These are phyloP conservation scores for Habrosyne pyritoides DNA, from an alignment of 2,888 invertebrate genomes.

Conservation along the genomic window DNA sequence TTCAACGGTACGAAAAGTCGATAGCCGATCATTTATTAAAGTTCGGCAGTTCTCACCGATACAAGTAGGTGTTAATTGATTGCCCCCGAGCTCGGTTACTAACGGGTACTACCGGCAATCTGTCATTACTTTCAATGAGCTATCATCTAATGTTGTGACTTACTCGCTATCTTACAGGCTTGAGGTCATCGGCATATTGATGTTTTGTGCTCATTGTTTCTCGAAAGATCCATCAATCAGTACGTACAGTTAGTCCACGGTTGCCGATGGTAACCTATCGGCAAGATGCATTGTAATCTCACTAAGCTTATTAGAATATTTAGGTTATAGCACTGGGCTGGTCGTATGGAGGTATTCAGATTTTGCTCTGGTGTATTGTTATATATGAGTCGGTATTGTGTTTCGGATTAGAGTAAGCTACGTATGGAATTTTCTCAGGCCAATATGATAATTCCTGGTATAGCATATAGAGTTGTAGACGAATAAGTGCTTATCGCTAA, in stretches of 20 bases:
- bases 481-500: too few relatives aligned
- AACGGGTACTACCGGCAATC: slow-evolving; percentile 42
- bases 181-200: slow-evolving; percentile 62
- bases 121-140: slow-evolving; percentile 53
- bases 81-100: slow-evolving; percentile 34
- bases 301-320: slow-evolving; percentile 51
- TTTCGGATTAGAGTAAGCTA: slow-evolving; percentile 6
- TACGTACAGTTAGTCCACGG: slow-evolving; percentile 52
- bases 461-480: slow-evolving; percentile 4
- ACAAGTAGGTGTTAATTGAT: slow-evolving; percentile 62
- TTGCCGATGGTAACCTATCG: slow-evolving; percentile 37
- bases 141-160: slow-evolving; percentile 66
- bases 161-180: slow-evolving; percentile 51
- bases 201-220: slow-evolving; percentile 67
- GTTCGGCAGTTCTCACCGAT: slow-evolving; percentile 15
- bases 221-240: slow-evolving; percentile 72
- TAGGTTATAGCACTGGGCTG: slow-evolving; percentile 29
- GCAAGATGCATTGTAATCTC: slow-evolving; percentile 40
- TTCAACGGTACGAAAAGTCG: neutral
- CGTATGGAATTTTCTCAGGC: neutral
- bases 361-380: slow-evolving; percentile 10
- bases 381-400: neutral
- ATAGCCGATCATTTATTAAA: slow-evolving; percentile 6
- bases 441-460: neutral
- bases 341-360: slow-evolving; percentile 27